Percentiles rank a stretch among this genome's conserved stretches.
These are phyloP conservation scores for Microplitis manilae DNA, from an alignment of 2,888 invertebrate species.

Conservation along the genomic window DNA sequence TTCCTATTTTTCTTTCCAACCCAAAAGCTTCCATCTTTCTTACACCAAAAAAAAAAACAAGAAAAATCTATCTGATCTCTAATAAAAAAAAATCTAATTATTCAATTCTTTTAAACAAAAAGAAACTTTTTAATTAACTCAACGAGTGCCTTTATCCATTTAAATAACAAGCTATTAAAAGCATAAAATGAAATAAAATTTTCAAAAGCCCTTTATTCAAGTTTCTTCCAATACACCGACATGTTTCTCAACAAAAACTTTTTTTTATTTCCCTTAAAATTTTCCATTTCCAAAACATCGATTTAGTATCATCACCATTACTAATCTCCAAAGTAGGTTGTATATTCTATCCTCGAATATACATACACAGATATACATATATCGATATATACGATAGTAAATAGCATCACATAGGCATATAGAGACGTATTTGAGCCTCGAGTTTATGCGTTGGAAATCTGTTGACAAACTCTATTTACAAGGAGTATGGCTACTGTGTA, in stretches of 20 bases:
- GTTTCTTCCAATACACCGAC: not conserved
- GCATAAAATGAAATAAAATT: not conserved
- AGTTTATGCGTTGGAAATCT: conserved; percentile 30
- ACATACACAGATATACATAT: not conserved
- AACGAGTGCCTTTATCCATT: no score
- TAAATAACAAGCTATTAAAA: not conserved
- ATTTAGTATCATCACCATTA: not conserved
- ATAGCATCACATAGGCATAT: not conserved
- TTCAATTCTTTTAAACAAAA: no score
- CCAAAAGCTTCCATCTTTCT: no score
- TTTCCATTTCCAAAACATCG: not conserved
- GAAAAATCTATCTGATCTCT: no score
- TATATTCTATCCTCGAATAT: not conserved
- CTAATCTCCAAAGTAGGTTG: not conserved
- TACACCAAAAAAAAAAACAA: no score
- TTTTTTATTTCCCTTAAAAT: not conserved
- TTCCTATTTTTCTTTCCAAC: not conserved
- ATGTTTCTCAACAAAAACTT: not conserved
- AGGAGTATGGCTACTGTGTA: conserved; percentile 42
- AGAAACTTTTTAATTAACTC: no score
- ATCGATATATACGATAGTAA: not conserved
- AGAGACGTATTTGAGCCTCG: not conserved
- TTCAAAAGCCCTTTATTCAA: not conserved
- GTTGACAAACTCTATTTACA: conserved; percentile 33
- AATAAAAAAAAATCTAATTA: not conserved